Percentiles rank a stretch among this genome's conserved stretches.
Conservation (phyloP, 1,140 invertebrate genomes). For the Lucilia sericata region DNA sequence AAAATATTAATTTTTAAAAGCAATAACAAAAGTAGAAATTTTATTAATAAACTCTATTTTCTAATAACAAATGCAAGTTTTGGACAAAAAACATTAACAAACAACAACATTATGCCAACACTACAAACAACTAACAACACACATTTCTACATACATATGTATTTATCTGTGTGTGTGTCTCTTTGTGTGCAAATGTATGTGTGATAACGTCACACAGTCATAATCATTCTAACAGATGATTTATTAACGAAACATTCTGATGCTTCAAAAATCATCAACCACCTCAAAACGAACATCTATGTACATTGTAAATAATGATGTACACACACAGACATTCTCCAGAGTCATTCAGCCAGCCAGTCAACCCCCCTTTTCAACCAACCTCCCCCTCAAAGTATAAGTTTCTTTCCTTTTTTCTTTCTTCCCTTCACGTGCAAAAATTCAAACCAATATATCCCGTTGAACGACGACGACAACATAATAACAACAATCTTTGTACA, state of each 20-base stretch:
- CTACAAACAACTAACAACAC: too few species aligned
- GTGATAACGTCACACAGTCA: conserved; percentile 47
- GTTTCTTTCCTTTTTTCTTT: background rate
- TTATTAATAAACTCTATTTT: too few species aligned
- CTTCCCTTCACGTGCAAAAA: conserved; percentile 3
- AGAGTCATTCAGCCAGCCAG: background rate
- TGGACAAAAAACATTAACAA: too few species aligned
- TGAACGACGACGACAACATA: background rate
- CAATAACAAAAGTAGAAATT: too few species aligned
- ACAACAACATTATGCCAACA: too few species aligned
- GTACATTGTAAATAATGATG: too few species aligned
- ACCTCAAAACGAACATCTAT: background rate
- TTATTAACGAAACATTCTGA: conserved; percentile 41
- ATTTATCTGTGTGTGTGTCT: too few species aligned
- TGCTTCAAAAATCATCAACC: conserved; percentile 29
- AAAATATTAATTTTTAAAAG: too few species aligned
- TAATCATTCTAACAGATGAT: conserved; percentile 44
- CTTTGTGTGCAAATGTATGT: background rate
- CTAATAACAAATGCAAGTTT: too few species aligned
- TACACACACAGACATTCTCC: background rate
- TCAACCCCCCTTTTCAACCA: conserved; percentile 12
- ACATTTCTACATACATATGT: too few species aligned
- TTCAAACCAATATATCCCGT: background rate
- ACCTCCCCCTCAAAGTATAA: background rate
- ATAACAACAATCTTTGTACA: background rate